Conservation (phyloP, 2,113 vertebrate species). For the Manacus vitellinus region DNA sequence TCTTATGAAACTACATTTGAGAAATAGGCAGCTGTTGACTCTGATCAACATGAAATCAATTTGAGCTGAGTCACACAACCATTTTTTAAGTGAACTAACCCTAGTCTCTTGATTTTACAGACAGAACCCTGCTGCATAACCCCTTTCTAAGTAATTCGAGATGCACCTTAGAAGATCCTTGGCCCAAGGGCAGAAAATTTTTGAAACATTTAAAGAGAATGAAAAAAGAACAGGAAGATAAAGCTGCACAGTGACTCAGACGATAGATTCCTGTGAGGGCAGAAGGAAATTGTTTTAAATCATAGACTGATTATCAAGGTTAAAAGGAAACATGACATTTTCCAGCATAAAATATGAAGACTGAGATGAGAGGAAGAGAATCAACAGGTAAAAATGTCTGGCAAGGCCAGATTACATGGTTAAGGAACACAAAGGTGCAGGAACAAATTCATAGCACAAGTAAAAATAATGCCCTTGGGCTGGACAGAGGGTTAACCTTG, state of each 20-base stretch:
- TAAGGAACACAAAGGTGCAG: background rate
- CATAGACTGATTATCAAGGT: background rate
- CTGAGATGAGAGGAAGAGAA: background rate
- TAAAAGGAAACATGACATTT: background rate
- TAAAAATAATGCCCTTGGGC: background rate
- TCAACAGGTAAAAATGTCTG: background rate
- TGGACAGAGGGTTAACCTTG: background rate
- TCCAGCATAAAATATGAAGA: background rate
- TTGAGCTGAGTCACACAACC: background rate
- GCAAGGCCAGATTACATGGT: background rate
- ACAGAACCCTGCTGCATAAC: background rate
- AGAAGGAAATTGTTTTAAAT: conserved; percentile 10
- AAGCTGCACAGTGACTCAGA: background rate
- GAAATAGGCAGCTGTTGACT: background rate
- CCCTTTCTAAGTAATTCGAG: background rate
- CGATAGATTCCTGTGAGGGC: background rate
- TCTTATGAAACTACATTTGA: background rate
- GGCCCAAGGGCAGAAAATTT: background rate
- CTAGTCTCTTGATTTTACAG: background rate
- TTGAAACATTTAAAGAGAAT: background rate
- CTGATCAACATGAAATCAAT: background rate
- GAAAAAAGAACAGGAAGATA: background rate
- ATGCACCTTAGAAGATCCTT: background rate
- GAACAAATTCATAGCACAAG: background rate
- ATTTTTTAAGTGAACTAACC: background rate